Conservation (phyloP, 2,797 vertebrate species). For the Poliocrania exsul region DNA sequence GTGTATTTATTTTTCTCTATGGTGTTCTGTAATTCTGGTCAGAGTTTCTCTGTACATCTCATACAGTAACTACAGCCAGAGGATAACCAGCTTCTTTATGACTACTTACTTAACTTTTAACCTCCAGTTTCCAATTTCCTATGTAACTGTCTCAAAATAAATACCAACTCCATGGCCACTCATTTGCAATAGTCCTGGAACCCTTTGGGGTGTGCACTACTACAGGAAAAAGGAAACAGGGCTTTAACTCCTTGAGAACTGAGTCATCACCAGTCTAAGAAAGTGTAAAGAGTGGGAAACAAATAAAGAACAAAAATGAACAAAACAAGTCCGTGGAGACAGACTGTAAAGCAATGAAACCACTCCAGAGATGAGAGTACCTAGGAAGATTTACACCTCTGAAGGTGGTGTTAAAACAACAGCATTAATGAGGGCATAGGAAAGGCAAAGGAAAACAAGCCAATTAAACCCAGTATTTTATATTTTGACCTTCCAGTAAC, state of each 20-base stretch:
- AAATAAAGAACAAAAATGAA: not conserved
- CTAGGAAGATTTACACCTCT: not conserved
- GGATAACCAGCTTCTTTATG: not conserved
- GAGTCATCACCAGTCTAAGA: not conserved
- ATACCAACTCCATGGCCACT: not conserved
- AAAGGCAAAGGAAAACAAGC: constrained; percentile 17
- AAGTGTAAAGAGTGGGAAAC: not conserved
- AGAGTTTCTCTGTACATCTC: not conserved
- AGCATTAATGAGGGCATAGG: not conserved
- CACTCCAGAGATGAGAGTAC: not conserved
- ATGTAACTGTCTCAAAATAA: not conserved
- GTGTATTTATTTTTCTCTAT: not conserved
- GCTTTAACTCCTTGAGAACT: not conserved
- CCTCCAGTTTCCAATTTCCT: constrained; percentile 40
- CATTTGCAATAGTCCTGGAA: not conserved
- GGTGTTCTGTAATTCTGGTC: not conserved
- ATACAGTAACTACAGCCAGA: not conserved
- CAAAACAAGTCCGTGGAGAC: not conserved
- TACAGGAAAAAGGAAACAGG: constrained; percentile 4
- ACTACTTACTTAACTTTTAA: constrained; percentile 31
- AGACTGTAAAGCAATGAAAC: not conserved
- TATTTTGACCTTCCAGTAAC: not conserved
- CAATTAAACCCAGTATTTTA: not conserved
- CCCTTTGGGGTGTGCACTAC: not conserved
- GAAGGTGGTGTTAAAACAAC: not conserved